phyloP scores from a whole-genome alignment of 2,113 vertebrate genomes.

The Paracanthobrama guichenoti region DNA sequence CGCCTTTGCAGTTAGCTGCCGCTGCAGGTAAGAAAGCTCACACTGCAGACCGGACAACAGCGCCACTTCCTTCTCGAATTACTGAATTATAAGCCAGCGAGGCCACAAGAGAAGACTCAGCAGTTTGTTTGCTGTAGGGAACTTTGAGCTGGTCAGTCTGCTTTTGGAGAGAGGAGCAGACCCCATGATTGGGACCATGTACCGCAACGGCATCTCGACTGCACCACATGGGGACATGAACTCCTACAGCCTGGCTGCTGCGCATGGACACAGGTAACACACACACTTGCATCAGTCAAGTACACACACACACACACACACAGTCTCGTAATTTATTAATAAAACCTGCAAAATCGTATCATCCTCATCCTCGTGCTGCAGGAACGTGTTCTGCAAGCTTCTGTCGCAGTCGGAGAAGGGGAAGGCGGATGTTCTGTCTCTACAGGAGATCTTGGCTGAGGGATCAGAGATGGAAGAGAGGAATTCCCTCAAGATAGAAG shows the following conservation, averaged over 20 bases:
- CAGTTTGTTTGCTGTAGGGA: conserved; percentile 76
- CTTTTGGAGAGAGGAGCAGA: conserved; percentile 94
- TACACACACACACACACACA: not conserved
- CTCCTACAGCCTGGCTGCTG: conserved; percentile 97
- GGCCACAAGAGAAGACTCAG: conserved; percentile 20
- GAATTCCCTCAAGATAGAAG: conserved; percentile 80
- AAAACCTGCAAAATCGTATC: conserved; percentile 15
- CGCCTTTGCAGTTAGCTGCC: conserved; percentile 91
- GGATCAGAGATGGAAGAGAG: conserved; percentile 85
- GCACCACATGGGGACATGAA: conserved; percentile 97
- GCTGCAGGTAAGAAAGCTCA: conserved; percentile 84
- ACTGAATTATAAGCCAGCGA: conserved; percentile 1
- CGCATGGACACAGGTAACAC: conserved; percentile 97
- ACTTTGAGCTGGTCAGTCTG: conserved; percentile 97
- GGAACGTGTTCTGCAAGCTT: conserved; percentile 96
- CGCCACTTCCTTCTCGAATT: conserved; percentile 42
- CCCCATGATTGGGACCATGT: conserved; percentile 96
- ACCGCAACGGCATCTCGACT: conserved; percentile 95
- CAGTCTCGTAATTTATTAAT: conserved; percentile 13
- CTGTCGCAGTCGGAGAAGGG: conserved; percentile 92
- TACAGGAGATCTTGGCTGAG: conserved; percentile 97
- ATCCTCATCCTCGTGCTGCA: conserved; percentile 58
- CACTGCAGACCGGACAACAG: conserved; percentile 50
- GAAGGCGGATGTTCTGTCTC: conserved; percentile 90
- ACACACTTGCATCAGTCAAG: conserved; percentile 11